Percentiles rank a stretch among this genome's conserved stretches.
phyloP scores from a whole-genome alignment of 2,113 vertebrate species.

The Clarias gariepinus region DNA sequence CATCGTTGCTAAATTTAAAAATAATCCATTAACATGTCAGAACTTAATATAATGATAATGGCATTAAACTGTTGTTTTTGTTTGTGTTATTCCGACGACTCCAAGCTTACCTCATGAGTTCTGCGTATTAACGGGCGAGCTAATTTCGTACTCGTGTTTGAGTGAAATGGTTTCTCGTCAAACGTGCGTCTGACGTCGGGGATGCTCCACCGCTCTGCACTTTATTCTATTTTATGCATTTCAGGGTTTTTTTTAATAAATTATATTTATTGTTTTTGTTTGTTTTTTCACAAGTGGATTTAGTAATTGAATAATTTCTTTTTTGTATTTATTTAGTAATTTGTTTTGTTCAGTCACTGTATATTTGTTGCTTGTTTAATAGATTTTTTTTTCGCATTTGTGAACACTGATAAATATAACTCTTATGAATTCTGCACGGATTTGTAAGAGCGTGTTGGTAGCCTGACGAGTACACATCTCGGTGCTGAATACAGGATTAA shows the following conservation, averaged over 20 bases:
- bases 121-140: neutral
- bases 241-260: slow-evolving; percentile 31
- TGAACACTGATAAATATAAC: neutral
- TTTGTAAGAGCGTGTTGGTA: neutral
- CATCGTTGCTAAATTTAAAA: neutral
- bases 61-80: neutral
- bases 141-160: neutral
- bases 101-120: neutral
- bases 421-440: neutral
- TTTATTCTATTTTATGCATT: slow-evolving; percentile 33
- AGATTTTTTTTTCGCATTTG: neutral
- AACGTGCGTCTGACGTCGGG: neutral
- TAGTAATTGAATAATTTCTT: neutral
- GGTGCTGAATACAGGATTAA: neutral
- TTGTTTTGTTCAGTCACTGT: slow-evolving; percentile 24
- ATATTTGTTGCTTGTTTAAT: neutral
- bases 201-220: slow-evolving; percentile 27
- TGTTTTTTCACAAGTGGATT: neutral
- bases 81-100: neutral
- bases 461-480: neutral
- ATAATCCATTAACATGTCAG: neutral
- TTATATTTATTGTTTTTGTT: slow-evolving; percentile 26
- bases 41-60: neutral
- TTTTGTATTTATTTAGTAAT: neutral
- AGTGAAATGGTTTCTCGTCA: neutral